Evolutionary conservation across 1,140 invertebrate species (phyloP).

Genomic region (Drosophila nebulosa): DNA sequence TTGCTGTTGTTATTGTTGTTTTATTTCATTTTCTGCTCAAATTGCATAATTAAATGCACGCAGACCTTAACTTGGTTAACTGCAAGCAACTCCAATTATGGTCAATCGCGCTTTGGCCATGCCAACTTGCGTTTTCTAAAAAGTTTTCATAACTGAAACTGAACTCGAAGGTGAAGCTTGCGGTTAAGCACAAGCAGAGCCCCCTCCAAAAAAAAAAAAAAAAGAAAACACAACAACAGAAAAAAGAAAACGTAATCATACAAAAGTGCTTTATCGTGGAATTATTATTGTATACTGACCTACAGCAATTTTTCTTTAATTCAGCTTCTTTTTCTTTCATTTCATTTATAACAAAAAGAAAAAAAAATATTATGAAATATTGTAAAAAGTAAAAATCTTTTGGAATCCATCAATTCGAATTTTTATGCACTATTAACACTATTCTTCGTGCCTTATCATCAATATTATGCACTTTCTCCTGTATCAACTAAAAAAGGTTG

Average conservation of each 20-base stretch:
- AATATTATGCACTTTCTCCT: background rate
- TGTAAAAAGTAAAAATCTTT: background rate
- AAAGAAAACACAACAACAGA: background rate
- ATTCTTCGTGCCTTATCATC: background rate
- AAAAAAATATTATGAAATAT: background rate
- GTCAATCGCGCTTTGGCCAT: slow-evolving; percentile 61
- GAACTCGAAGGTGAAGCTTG: slow-evolving; percentile 58
- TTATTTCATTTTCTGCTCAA: slow-evolving; percentile 62
- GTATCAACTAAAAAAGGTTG: background rate
- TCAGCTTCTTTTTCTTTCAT: background rate
- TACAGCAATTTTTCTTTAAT: background rate
- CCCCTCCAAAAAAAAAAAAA: background rate
- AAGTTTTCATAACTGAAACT: slow-evolving; percentile 14
- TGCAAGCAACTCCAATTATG: slow-evolving; percentile 72
- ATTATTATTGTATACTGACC: background rate
- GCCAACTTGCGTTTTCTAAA: slow-evolving; percentile 44
- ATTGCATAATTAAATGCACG: slow-evolving; percentile 79
- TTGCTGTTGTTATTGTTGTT: slow-evolving; percentile 5
- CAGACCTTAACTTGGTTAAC: slow-evolving; percentile 60
- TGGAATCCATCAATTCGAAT: background rate
- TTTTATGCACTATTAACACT: background rate
- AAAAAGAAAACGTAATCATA: background rate
- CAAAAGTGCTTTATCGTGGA: background rate
- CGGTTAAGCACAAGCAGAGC: slow-evolving; percentile 11
- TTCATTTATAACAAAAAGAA: background rate